These are phyloP conservation scores for Pristis pectinata DNA, from an alignment of 2,797 vertebrate genomes.

Conservation along the genomic window DNA sequence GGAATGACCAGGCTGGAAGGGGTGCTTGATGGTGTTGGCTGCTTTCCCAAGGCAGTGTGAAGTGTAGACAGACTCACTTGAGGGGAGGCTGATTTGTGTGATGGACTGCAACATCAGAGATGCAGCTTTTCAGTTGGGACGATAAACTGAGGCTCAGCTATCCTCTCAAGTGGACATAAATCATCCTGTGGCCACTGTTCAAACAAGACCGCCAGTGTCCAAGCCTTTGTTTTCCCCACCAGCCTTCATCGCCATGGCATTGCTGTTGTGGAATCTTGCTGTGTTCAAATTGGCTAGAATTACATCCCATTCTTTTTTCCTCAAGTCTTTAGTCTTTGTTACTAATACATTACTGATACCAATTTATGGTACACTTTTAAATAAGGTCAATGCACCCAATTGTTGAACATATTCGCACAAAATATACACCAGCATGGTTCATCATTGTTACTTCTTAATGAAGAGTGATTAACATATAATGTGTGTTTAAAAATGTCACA, in stretches of 20 bases:
- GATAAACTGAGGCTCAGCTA: not conserved
- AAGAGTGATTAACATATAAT: not conserved
- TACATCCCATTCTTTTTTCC: not conserved
- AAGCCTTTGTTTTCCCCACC: not conserved
- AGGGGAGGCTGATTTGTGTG: too few species aligned
- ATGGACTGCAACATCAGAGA: not conserved
- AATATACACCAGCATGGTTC: not conserved
- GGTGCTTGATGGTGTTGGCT: too few species aligned
- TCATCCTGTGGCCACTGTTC: not conserved
- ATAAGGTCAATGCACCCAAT: not conserved
- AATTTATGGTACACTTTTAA: not conserved
- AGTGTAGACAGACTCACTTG: too few species aligned
- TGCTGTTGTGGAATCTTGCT: not conserved
- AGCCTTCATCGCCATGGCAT: not conserved
- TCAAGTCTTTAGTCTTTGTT: not conserved
- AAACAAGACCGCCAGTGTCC: not conserved
- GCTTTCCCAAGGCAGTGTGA: too few species aligned
- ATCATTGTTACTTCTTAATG: not conserved
- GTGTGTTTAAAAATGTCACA: not conserved
- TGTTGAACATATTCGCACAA: not conserved
- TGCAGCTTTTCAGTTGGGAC: not conserved
- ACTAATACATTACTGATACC: not conserved
- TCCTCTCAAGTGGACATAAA: not conserved
- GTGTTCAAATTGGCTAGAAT: not conserved
- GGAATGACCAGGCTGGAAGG: too few species aligned